A percentile compares a stretch with the other conserved stretches of the same genome.
These are phyloP conservation scores for Caradrina kadenii DNA, from an alignment of 2,888 invertebrate species.

Conservation along the genomic window DNA sequence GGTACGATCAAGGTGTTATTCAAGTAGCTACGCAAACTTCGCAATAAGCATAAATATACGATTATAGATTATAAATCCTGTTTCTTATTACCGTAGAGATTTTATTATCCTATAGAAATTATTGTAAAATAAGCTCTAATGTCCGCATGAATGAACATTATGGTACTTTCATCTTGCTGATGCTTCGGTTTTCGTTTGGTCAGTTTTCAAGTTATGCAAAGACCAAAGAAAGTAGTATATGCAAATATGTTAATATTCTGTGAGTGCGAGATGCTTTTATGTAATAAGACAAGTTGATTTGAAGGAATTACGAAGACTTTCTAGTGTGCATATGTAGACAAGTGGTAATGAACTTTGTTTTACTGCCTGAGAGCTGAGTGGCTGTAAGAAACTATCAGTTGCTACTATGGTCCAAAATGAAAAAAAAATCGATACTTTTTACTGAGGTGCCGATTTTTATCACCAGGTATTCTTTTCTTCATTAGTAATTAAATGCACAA, in stretches of 20 bases:
- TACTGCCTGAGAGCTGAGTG: background rate
- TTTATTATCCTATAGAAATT: slow-evolving; percentile 4
- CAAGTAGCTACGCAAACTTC: background rate
- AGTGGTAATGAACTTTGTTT: background rate
- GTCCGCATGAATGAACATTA: slow-evolving; percentile 22
- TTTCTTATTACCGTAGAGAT: background rate
- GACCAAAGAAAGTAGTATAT: slow-evolving; percentile 69
- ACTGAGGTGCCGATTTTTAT: too few species aligned
- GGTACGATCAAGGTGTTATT: slow-evolving; percentile 2
- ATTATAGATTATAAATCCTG: background rate
- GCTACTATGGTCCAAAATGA: background rate
- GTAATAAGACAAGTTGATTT: slow-evolving; percentile 49
- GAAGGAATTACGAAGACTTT: slow-evolving; percentile 49
- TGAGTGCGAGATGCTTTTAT: slow-evolving; percentile 57
- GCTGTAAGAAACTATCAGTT: too few species aligned
- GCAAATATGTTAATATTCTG: slow-evolving; percentile 60
- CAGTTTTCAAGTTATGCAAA: slow-evolving; percentile 63
- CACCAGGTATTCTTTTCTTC: too few species aligned
- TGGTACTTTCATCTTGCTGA: slow-evolving; percentile 63
- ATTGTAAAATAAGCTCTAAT: slow-evolving; percentile 16
- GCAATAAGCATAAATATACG: slow-evolving; percentile 7
- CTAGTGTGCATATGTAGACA: slow-evolving; percentile 24
- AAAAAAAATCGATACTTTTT: background rate
- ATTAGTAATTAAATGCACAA: background rate
- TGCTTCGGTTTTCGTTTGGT: slow-evolving; percentile 33